These are phyloP conservation scores for Netelia inedita DNA, from an alignment of 2,888 invertebrate genomes.

Conservation along the genomic window DNA sequence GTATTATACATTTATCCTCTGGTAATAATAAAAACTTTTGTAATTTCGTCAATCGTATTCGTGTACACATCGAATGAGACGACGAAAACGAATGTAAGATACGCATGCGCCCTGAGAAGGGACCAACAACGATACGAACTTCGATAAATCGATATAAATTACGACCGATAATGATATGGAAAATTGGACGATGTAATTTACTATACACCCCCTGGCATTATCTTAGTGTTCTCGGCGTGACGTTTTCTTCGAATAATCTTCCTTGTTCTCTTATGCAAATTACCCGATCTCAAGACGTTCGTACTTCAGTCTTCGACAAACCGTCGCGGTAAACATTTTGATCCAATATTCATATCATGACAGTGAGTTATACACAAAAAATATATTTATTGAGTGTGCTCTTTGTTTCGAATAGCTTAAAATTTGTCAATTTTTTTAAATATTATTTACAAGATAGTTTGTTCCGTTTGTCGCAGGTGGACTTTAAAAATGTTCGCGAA, in stretches of 20 bases:
- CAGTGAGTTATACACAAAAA: conserved; percentile 4
- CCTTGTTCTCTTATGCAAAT: conserved; percentile 10
- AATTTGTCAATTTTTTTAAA: not conserved
- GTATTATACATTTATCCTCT: conserved; percentile 19
- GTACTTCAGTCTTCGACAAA: not conserved
- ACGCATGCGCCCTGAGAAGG: not conserved
- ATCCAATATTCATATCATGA: not conserved
- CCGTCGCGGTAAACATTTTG: not conserved
- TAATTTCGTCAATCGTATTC: not conserved
- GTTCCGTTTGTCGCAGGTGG: conserved; percentile 14
- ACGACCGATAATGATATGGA: conserved; percentile 5
- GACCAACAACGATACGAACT: not conserved
- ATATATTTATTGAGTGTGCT: not conserved
- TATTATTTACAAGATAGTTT: not conserved
- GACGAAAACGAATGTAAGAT: not conserved
- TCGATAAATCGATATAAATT: not conserved
- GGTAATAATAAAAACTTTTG: conserved; percentile 21
- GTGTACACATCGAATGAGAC: not conserved
- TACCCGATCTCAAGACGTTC: not conserved
- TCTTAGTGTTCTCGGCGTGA: not conserved
- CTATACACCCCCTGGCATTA: not conserved
- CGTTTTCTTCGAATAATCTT: conserved; percentile 32
- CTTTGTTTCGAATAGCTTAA: not conserved
- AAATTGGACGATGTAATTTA: not conserved
- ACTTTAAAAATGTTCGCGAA: conserved; percentile 36